phyloP scores from a whole-genome alignment of 2,113 vertebrate species.

The Meleagris gallopavo region DNA sequence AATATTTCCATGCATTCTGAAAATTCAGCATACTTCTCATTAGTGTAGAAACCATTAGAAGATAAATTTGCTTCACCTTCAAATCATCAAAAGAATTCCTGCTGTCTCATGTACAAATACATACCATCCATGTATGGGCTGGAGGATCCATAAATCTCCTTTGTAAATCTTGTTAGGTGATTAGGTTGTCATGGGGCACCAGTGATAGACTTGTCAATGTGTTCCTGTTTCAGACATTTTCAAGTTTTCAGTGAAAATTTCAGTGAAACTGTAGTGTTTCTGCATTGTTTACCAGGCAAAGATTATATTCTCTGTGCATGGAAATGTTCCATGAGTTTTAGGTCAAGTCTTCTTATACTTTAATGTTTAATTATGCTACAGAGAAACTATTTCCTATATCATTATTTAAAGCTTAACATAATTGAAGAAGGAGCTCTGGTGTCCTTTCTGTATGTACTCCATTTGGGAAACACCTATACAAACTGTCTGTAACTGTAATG shows the following conservation, averaged over 20 bases:
- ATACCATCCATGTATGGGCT: neutral
- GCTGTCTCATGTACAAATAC: neutral
- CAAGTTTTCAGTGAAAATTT: neutral
- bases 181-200: slow-evolving; percentile 29
- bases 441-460: neutral
- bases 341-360: neutral
- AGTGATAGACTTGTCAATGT: slow-evolving; percentile 4
- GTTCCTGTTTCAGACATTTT: slow-evolving; percentile 41
- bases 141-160: slow-evolving; percentile 14
- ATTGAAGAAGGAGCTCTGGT: neutral
- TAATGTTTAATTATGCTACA: neutral
- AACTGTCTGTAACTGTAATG: neutral
- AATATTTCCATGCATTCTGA: neutral
- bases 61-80: neutral
- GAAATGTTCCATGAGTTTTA: neutral
- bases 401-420: neutral
- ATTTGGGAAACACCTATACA: neutral
- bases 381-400: neutral
- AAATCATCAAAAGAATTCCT: neutral
- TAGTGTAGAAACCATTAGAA: neutral
- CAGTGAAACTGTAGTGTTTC: neutral
- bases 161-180: slow-evolving; percentile 47
- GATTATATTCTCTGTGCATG: neutral
- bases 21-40: neutral
- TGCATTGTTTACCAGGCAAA: neutral